Evolutionary conservation across 2,888 invertebrate species (phyloP), one percentile per base, ranked within the genome.

Genomic region (Melanophora roralis): DNA sequence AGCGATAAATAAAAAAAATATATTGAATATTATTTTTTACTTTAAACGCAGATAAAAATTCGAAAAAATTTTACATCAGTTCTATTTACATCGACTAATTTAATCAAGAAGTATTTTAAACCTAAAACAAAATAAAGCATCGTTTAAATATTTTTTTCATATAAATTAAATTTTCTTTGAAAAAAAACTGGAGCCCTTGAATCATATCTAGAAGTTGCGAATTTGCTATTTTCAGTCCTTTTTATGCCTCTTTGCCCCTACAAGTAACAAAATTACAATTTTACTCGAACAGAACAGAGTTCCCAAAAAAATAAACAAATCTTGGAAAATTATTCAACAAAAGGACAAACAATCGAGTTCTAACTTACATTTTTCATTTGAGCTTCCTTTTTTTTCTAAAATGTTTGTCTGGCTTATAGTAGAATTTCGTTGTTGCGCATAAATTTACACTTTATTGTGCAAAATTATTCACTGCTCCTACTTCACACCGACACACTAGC

Each of bases 401-500:
- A 59, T 51, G 9, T 12, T 23, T 57, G 69, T 71, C 71, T 67
- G 40, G 55, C 34, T 55, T 64, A 38, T 57, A 57, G 23, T 49
- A 59, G 23, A 19, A 14, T 36, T 67, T 62, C 27, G 40, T 57
- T 59, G 64, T 32, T 78, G 69, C 72, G 78, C 69, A 77, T 81
- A 77, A 80, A 80, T 80, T 80, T 80, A 76, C 80, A 81, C 77
- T 81, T 65, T 69, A 81, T 77, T 78, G 43, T 81, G 78, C 40
- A 78, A 78, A 78, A 55, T 68, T 73, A 77, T 79, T 74, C 79
- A 72, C 67, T 81, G 75, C 69, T 73, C 71, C 57, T 53, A 5
- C 3, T 5, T 64, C 40, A 21, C 34, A 77, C 64, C 69, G 45
- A 19, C 47, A 21, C 65, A 78, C 68, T 68, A 43, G 75, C 62